These are phyloP conservation scores for Dryococelus australis DNA, from an alignment of 2,888 invertebrate genomes.

Conservation along the genomic window DNA sequence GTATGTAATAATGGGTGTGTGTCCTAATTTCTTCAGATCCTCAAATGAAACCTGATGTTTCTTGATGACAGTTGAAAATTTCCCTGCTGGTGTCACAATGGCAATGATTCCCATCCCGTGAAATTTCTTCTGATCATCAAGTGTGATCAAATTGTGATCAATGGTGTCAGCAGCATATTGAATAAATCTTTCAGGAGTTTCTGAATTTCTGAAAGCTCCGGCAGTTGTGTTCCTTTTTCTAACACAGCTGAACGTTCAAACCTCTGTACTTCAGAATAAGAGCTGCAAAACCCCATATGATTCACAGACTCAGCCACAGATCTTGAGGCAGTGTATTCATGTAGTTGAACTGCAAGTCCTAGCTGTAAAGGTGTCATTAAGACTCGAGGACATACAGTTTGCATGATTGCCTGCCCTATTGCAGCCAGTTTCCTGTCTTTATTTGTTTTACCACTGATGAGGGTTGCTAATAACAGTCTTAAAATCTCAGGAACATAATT, in stretches of 20 bases:
- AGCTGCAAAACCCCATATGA: conserved; percentile 13
- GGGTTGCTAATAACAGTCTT: not conserved
- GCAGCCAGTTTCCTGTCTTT: too few species aligned
- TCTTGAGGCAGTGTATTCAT: conserved; percentile 24
- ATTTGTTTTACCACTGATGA: not conserved
- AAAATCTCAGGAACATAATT: conserved; percentile 1
- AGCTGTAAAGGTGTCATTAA: not conserved
- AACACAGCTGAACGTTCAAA: too few species aligned
- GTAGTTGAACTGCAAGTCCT: conserved; percentile 22
- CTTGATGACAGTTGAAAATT: not conserved
- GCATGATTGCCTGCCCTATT: too few species aligned
- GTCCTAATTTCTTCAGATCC: not conserved
- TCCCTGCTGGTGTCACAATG: not conserved
- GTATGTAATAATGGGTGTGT: not conserved
- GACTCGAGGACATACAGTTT: not conserved
- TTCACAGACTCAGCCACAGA: conserved; percentile 6
- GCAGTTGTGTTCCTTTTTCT: too few species aligned
- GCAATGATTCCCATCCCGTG: not conserved
- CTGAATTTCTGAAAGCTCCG: too few species aligned
- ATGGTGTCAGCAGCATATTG: too few species aligned
- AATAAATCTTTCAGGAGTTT: too few species aligned
- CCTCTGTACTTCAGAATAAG: too few species aligned
- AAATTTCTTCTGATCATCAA: not conserved
- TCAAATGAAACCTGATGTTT: conserved; percentile 22
- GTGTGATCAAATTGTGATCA: too few species aligned